Evolutionary conservation across 2,797 vertebrate species (phyloP), one percentile per base, ranked within the genome.

Genomic region (Chrysocyon brachyurus): DNA sequence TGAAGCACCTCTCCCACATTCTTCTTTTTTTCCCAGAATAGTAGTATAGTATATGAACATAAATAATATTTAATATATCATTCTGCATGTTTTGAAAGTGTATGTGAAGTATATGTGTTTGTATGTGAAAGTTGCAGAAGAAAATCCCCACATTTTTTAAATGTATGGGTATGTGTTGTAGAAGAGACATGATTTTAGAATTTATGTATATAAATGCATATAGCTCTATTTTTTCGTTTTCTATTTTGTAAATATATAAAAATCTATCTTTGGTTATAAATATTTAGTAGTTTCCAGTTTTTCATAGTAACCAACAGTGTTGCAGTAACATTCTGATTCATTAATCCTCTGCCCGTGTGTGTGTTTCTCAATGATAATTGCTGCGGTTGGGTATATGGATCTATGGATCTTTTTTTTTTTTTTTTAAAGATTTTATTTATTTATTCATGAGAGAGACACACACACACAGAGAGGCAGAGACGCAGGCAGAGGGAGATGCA

Each of bases 281-380:
- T 90, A 56, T 24, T 77, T 77, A 56, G 19, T 90, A 56, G 6
- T 61, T 90, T 52, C 7, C 36, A 31, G 0, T 77, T 93, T 78
- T 75, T 79, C 24, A 61, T 16, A 54, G 3, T 96, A 73, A 73
- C 82, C 12, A 19, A 2, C 28, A 83, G 21, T 68, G 54, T 68
- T 59, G 2, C 7, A 70, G 0, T 78, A 78, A 22, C 26, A 15
- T 54, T 87, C 46, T 56, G 5, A 75, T 77, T 92, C 24, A 24
- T 81, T 68, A 66, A 40, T 88, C 59, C 8, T 68, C 14, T 59
- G 22, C 24, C 36, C 5, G 16, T 72, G 10, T 82, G 22, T 66
- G 33, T 31, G 6, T 87, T 95, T 88, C 90, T 92, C 68, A 83
- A 75, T 46, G 84, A 40, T 75, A 92, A 79, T 68, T 88, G 54